phyloP scores from a whole-genome alignment of 2,113 vertebrate species.

The Tragelaphus imberbis region DNA sequence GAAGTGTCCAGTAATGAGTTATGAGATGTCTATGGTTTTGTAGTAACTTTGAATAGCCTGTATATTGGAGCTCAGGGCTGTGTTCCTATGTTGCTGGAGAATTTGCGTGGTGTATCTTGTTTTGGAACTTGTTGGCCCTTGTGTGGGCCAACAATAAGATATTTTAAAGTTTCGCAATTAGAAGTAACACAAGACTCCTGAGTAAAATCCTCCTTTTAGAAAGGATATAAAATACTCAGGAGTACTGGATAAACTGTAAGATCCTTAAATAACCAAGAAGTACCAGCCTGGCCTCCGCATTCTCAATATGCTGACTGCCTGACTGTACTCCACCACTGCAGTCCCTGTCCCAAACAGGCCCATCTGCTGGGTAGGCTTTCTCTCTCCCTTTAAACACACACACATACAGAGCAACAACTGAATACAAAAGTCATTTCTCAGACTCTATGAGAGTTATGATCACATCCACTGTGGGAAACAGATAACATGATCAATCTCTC shows the following conservation, averaged over 20 bases:
- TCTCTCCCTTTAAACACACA: neutral
- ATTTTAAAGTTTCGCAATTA: constrained; percentile 35
- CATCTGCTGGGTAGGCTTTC: neutral
- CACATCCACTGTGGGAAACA: neutral
- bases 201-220: constrained; percentile 34
- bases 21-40: too few relatives aligned
- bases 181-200: constrained; percentile 20
- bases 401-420: neutral
- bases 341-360: neutral
- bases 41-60: too few relatives aligned
- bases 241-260: neutral
- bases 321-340: neutral
- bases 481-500: neutral
- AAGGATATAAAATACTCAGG: constrained; percentile 6
- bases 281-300: neutral
- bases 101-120: too few relatives aligned
- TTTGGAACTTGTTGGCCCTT: too few relatives aligned
- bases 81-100: too few relatives aligned
- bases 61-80: too few relatives aligned
- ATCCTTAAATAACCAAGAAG: constrained; percentile 10
- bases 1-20: too few relatives aligned
- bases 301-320: neutral
- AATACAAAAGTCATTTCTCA: neutral
- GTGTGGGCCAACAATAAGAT: neutral
- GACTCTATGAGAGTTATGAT: neutral